Base-by-base conservation (phyloP, 2,113 vertebrate species). In the Helogale parvula region DNA sequence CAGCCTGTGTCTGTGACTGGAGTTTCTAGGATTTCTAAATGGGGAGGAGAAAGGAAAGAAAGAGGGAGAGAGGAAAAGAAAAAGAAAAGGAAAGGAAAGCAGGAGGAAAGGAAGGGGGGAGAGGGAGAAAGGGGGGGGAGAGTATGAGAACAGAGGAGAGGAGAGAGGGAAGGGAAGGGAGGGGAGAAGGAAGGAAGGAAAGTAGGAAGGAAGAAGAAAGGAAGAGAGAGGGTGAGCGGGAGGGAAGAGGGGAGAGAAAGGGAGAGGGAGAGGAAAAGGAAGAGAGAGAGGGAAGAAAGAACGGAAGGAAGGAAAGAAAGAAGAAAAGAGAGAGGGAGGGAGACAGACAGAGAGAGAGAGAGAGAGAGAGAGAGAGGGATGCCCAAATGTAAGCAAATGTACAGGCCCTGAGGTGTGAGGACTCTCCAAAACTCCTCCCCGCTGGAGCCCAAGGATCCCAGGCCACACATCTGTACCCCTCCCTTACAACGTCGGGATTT, bases 151-250 rank as follows among this genome's bases (percentile, higher is more conserved):
- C 5, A 52, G 14, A 16, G 52, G 15, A 52, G 14, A 52, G 52
- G 14, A 16, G 15, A 5, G 52, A 16, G 15, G 52, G 52, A 16
- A 52, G 4, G 17, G 17, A 17, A 17, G 19, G 54, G 17, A 17
- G 19, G 54, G 17, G 6, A 54, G 52, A 17, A 14, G 13, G 16
- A 17, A 5, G 52, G 52, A 17, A 14, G 15, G 52, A 16, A 17
- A 17, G 52, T 5, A 16, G 16, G 52, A 54, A 17, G 16, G 52
- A 3, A 16, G 4, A 14, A 52, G 50, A 15, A 4, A 3, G 14
- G 0, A 14, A 2, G 3, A 3, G 16, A 17, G 16, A 54, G 16
- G 5, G 4, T 17, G 4, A 52, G 14, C 3, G 4, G 11, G 15
- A 52, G 4, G 4, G 15, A 17, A 54, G 16, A 11, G 12, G 13